These are phyloP conservation scores for Microtus richardsoni DNA, from an alignment of 2,113 vertebrate species.

Conservation along the genomic window DNA sequence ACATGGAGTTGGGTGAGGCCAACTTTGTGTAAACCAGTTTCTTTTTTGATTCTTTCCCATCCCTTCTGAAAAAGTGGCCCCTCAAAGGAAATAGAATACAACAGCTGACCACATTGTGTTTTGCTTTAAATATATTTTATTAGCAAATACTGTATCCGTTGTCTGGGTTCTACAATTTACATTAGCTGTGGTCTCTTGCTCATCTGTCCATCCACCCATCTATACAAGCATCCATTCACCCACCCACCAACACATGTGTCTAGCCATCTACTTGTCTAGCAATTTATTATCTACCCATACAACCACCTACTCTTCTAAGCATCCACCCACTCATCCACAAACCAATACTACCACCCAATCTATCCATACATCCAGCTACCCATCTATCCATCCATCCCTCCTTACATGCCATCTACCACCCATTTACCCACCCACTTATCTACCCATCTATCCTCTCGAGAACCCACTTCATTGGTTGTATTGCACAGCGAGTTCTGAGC, in stretches of 20 bases:
- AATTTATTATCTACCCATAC: not conserved
- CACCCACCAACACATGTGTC: not conserved
- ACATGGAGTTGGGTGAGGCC: not conserved
- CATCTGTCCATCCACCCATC: rapidly evolving
- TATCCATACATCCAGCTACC: not conserved
- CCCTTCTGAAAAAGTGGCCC: not conserved
- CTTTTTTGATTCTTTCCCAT: not conserved
- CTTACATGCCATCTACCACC: not conserved
- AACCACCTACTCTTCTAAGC: not conserved
- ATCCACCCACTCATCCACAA: not conserved
- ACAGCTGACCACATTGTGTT: too few species aligned
- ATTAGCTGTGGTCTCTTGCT: rapidly evolving
- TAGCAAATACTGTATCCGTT: not conserved
- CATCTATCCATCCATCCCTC: not conserved
- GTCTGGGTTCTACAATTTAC: not conserved
- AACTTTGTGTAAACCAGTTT: too few species aligned
- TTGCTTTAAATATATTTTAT: not conserved
- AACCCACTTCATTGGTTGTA: rapidly evolving
- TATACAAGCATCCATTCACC: not conserved
- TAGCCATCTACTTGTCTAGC: not conserved
- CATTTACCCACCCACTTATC: not conserved
- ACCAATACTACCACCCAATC: not conserved
- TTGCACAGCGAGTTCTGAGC: not conserved
- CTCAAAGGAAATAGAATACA: not conserved
- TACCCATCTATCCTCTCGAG: too few species aligned